phyloP scores from a whole-genome alignment of 1,140 invertebrate genomes.

The Euwallacea fornicatus region DNA sequence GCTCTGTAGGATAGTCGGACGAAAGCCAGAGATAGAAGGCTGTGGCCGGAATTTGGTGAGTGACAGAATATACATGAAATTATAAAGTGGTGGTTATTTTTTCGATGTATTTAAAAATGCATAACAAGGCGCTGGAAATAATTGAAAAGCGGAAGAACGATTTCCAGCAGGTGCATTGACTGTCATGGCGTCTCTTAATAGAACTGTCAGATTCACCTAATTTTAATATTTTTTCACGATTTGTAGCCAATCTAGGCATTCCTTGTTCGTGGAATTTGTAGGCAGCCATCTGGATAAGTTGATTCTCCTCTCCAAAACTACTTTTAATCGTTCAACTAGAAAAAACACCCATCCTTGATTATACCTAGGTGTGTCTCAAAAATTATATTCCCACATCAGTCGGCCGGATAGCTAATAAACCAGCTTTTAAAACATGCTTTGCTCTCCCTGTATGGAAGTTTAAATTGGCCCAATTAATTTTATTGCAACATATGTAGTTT shows the following conservation, averaged over 20 bases:
- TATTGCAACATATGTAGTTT: conserved; percentile 24
- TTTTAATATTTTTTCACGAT: conserved; percentile 37
- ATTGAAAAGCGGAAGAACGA: conserved; percentile 31
- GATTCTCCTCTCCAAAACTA: not conserved
- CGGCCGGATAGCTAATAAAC: conserved; percentile 5
- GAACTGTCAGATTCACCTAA: conserved; percentile 43
- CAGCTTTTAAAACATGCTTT: conserved; percentile 10
- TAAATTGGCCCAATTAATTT: conserved; percentile 32
- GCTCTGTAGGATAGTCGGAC: conserved; percentile 39
- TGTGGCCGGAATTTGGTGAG: conserved; percentile 24
- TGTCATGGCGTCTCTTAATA: conserved; percentile 46
- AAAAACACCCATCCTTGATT: not conserved
- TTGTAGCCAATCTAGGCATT: not conserved
- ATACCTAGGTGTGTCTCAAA: conserved; percentile 44
- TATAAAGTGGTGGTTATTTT: too few species aligned
- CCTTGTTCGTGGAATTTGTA: too few species aligned
- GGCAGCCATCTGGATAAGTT: too few species aligned
- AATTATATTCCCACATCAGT: conserved; percentile 20
- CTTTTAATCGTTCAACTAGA: not conserved
- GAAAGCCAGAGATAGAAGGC: conserved; percentile 36
- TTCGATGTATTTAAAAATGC: too few species aligned
- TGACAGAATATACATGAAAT: conserved; percentile 2
- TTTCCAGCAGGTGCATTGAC: conserved; percentile 46
- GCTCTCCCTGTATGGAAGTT: conserved; percentile 15
- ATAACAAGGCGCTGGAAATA: not conserved